These are phyloP conservation scores for Babyrousa celebensis DNA, from an alignment of 2,797 vertebrate genomes.

Conservation along the genomic window DNA sequence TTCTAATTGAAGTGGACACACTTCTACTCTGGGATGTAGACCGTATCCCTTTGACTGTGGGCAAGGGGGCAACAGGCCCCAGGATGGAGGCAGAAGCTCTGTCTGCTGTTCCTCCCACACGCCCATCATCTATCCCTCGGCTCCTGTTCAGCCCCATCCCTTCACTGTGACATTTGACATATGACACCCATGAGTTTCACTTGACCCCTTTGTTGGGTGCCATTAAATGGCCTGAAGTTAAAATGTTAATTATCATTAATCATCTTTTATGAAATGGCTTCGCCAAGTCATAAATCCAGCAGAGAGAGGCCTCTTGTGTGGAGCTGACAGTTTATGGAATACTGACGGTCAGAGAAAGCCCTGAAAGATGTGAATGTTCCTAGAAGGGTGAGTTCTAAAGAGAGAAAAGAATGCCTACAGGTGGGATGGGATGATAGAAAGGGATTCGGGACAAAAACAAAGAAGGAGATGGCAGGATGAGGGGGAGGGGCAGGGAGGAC, in stretches of 20 bases:
- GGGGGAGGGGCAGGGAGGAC: no score
- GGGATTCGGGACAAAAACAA: background rate
- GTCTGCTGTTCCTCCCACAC: background rate
- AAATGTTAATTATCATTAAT: constrained; percentile 86
- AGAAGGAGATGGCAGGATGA: background rate
- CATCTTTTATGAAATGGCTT: constrained; percentile 78
- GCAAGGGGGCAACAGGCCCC: accelerated
- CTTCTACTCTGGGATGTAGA: background rate
- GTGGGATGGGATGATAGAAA: background rate
- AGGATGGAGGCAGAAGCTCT: background rate
- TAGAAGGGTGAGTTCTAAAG: background rate
- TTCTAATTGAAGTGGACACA: background rate
- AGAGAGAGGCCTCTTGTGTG: constrained; percentile 39
- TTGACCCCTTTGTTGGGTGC: constrained; percentile 85
- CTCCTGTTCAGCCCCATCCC: constrained; percentile 69
- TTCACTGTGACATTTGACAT: constrained; percentile 79
- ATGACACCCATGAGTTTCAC: constrained; percentile 79
- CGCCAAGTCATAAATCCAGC: constrained; percentile 79
- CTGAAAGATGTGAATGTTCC: background rate
- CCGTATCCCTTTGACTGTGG: accelerated
- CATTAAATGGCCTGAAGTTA: constrained; percentile 79
- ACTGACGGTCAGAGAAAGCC: background rate
- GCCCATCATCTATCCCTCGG: background rate
- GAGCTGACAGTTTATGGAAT: constrained; percentile 38
- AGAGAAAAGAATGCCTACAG: background rate